Evolutionary conservation across 2,888 invertebrate species (phyloP), one percentile per base, ranked within the genome.

Genomic region (Axea sp.): DNA sequence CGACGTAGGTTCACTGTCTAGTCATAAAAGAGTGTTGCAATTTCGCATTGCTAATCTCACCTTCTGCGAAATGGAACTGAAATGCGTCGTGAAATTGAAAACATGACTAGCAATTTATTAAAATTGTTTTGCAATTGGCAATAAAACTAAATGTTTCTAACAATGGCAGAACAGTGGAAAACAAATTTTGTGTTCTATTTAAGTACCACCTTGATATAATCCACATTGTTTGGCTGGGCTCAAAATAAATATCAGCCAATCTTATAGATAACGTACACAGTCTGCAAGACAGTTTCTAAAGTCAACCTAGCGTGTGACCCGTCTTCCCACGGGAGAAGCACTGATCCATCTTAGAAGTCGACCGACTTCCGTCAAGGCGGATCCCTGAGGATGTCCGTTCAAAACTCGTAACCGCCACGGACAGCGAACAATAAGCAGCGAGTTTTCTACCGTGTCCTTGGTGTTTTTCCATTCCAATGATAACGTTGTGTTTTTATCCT

Each of bases 391-490:
- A 75, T 71, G 68, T 76, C 74, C 69, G 62, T 57, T 67, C 73
- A 73, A 73, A 41, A 76, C 77, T 77, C 65, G 47, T 55, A 67
- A 73, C 65, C 41, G 37, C 59, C 37, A 64, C 59, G 49, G 67
- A 57, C 53, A 64, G 47, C 47, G 43, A 65, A 43, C 57, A 67
- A 41, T 53, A 19, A 24, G 49, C 59, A 41, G 55, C 12, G 55
- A 57, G 60, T 55, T 53, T 41, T 57, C 28, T 51, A 53, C 17
- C 51, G 19, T 72, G 64, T 68, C 59, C 74, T 35, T 53, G 59
- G 67, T 76, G 71, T 78, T 79, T 78, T 77, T 77, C 77, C 55
- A 45, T 47, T 45, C 30, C 41, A 69, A 78, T 76, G 78, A 78
- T 78, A 78, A 78, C 78, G 74, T 78, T 78, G 76, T 76, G 76